A percentile compares a stretch with the other conserved stretches of the same genome.
Evolutionary conservation across 1,140 invertebrate genomes (phyloP).

Genomic region (Idris sp.): DNA sequence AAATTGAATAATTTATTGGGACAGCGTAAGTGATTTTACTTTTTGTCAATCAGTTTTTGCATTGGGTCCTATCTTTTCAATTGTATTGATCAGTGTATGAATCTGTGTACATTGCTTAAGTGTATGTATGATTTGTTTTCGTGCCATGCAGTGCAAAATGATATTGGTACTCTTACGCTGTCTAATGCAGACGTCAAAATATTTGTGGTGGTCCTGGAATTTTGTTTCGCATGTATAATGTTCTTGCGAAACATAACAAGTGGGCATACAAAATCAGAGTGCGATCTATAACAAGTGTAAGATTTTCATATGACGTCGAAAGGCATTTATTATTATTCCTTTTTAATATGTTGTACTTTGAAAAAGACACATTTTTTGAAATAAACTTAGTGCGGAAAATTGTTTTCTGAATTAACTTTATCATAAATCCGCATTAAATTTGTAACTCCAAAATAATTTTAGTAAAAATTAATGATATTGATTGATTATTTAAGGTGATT

Average conservation of each 20-base stretch:
- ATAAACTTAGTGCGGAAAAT: constrained; percentile 53
- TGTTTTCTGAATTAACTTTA: constrained; percentile 11
- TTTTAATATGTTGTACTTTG: constrained; percentile 58
- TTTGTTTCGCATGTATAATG: constrained; percentile 24
- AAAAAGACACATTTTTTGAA: constrained; percentile 56
- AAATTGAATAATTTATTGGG: constrained; percentile 59
- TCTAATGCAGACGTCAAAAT: constrained; percentile 25
- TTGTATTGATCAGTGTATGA: background rate
- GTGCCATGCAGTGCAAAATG: constrained; percentile 43
- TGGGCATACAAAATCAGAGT: constrained; percentile 6
- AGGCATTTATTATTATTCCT: constrained; percentile 55
- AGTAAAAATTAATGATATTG: no score
- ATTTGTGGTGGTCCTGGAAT: constrained; percentile 32
- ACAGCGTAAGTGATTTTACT: constrained; percentile 26
- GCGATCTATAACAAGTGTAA: constrained; percentile 29
- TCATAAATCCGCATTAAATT: no score
- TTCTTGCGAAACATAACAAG: constrained; percentile 9
- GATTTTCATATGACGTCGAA: constrained; percentile 45
- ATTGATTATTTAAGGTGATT: no score
- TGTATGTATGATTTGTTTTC: background rate
- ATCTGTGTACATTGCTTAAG: no score
- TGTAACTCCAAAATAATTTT: no score
- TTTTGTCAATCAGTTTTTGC: constrained; percentile 27
- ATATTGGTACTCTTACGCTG: constrained; percentile 34
- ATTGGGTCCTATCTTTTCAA: constrained; percentile 6